Percentiles rank a stretch among this genome's conserved stretches.
Evolutionary conservation across 1,140 invertebrate species (phyloP).

Genomic region (Pomacea maculata): DNA sequence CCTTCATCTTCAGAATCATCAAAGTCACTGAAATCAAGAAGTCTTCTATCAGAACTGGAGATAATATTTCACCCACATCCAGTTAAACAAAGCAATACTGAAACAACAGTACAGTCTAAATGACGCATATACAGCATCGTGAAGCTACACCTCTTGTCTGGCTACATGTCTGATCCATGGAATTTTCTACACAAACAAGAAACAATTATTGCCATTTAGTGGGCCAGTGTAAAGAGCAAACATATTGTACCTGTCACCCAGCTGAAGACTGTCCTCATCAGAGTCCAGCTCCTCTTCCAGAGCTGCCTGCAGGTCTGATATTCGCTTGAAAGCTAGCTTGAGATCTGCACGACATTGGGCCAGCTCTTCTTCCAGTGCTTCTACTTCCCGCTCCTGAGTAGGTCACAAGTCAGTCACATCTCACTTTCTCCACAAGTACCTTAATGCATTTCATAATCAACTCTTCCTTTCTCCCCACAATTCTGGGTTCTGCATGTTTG

Average conservation of each 20-base stretch:
- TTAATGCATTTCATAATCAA: no score
- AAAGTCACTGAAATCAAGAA: slow-evolving; percentile 18
- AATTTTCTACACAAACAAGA: not conserved
- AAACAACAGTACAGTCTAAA: not conserved
- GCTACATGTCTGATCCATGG: not conserved
- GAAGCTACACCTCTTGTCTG: not conserved
- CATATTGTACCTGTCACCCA: slow-evolving; percentile 43
- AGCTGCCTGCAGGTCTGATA: slow-evolving; percentile 85
- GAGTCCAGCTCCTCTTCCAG: slow-evolving; percentile 73
- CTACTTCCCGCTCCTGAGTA: slow-evolving; percentile 60
- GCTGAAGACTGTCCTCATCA: slow-evolving; percentile 52
- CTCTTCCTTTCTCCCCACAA: no score
- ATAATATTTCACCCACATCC: not conserved
- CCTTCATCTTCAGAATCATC: slow-evolving; percentile 11
- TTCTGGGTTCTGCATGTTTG: no score
- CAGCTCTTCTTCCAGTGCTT: slow-evolving; percentile 64
- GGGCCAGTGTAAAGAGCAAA: not conserved
- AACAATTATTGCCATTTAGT: not conserved
- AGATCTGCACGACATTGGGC: slow-evolving; percentile 74
- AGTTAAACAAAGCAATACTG: not conserved
- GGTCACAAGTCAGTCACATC: not conserved
- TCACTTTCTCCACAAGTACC: not conserved
- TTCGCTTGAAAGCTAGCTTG: slow-evolving; percentile 81
- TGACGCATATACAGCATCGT: not conserved
- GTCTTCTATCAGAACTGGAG: not conserved